Conservation (phyloP, 2,888 invertebrate genomes). For the Syritta pipiens region DNA sequence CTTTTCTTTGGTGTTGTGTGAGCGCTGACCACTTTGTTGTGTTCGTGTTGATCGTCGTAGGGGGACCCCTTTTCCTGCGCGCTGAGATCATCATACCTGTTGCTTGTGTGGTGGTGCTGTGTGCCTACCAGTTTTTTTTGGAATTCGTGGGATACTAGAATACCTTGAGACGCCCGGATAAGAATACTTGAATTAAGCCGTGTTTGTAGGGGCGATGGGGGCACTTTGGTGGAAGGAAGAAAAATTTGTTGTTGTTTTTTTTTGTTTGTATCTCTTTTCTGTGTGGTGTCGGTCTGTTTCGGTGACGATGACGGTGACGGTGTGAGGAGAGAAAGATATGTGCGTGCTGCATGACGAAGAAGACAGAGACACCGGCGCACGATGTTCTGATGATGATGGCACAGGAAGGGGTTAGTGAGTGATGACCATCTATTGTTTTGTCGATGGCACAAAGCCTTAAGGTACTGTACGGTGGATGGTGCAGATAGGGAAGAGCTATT, state of each 20-base stretch:
- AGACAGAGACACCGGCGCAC: conserved; percentile 39
- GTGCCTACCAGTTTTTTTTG: conserved; percentile 70
- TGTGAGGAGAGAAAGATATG: conserved; percentile 9
- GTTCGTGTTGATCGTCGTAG: conserved; percentile 9
- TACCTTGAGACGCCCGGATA: conserved; percentile 72
- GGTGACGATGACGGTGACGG: neutral
- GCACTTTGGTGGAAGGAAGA: conserved; percentile 29
- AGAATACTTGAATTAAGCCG: conserved; percentile 65
- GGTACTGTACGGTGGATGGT: neutral
- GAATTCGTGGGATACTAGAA: conserved; percentile 71
- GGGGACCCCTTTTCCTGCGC: conserved; percentile 59
- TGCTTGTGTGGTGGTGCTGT: conserved; percentile 34
- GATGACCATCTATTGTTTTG: conserved; percentile 64
- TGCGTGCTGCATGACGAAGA: conserved; percentile 63
- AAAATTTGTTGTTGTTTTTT: conserved; percentile 44
- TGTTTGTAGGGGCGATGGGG: conserved; percentile 22
- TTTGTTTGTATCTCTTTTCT: conserved; percentile 24
- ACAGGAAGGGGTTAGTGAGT: conserved; percentile 67
- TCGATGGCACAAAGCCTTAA: conserved; percentile 58
- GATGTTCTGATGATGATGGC: conserved; percentile 42
- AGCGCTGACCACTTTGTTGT: neutral
- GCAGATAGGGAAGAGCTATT: conserved; percentile 26
- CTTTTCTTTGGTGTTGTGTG: conserved; percentile 49
- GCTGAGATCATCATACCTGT: conserved; percentile 66
- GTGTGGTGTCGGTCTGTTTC: neutral